Evolutionary conservation across 23 tunicate species (phyloP), one percentile per base, ranked within the genome.

Genomic region (Styela plicata): DNA sequence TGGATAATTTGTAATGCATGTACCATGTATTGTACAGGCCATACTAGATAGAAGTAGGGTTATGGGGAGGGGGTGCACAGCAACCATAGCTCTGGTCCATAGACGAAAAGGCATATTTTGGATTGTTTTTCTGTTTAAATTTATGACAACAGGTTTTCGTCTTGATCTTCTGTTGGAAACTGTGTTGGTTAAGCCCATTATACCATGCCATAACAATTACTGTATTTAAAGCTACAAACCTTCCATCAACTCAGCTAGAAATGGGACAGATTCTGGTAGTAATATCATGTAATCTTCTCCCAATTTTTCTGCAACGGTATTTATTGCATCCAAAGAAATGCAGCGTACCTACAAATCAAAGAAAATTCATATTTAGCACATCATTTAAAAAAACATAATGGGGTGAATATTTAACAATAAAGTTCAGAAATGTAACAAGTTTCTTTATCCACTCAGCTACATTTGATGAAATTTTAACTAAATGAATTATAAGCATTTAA

Each of bases 231-330:
- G 57, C 10, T 7, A 13, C 74, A 64, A 31, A 88, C 92, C 98
- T 86, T 94, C 98, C 85, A 94, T 62, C 65, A 94, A 79, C 35
- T 94, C 98, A 17, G 98, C 83, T 13, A 94, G 69, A 74, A 83
- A 89, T 25, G 98, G 98, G 24, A 90, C 80, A 20, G 91, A 84
- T 73, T 94, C 98, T 27, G 94, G 95, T 0, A 94, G 74, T 34
- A 90, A 74, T 2, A 62, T 26, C 70, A 74, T 64, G 74, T 89
- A 94, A 83, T 89, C 87, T 22, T 89, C 91, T 1, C 91, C 89
- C 44, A 94, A 69, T 63, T 74, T 86, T 67, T 94, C 86, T 7
- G 79, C 91, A 52, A 82, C 67, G 24, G 64, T 79, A 27, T 81
- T 33, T 44, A 94, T 17, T 17, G 90, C 37, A 19, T 89, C 81